Evolutionary conservation across 2,888 invertebrate genomes (phyloP).

Genomic region (Nematopogon swammerdamellus): DNA sequence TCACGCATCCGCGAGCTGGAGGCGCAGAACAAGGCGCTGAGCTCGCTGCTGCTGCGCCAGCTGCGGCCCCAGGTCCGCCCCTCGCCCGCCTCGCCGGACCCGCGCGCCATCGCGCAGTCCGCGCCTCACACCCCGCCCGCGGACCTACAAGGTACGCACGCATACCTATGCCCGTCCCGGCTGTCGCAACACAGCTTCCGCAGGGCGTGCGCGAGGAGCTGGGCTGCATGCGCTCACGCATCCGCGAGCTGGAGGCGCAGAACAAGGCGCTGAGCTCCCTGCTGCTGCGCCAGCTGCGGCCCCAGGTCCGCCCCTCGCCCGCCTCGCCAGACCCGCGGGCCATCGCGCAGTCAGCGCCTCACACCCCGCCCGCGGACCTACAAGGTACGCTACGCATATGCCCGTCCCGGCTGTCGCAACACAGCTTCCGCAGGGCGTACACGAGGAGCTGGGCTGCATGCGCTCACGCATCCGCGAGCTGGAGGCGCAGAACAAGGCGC

Average conservation of each 20-base stretch:
- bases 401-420: no score
- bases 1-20: constrained; percentile 74
- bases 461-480: constrained; percentile 73
- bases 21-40: constrained; percentile 72
- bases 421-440: constrained; percentile 66
- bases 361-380: constrained; percentile 22
- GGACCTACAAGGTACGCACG: constrained; percentile 26
- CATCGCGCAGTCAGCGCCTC: constrained; percentile 40
- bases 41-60: constrained; percentile 65
- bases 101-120: constrained; percentile 37
- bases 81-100: constrained; percentile 51
- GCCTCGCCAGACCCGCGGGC: constrained; percentile 45
- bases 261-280: constrained; percentile 70
- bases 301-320: constrained; percentile 49
- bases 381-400: no score
- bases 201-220: constrained; percentile 79
- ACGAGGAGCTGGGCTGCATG: constrained; percentile 73
- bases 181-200: no score
- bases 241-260: constrained; percentile 75
- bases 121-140: constrained; percentile 26
- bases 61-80: constrained; percentile 51
- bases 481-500: constrained; percentile 72
- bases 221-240: constrained; percentile 66
- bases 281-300: constrained; percentile 62
- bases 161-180: no score